phyloP scores from a whole-genome alignment of 2,113 vertebrate genomes.

The Phrynosoma platyrhinos region DNA sequence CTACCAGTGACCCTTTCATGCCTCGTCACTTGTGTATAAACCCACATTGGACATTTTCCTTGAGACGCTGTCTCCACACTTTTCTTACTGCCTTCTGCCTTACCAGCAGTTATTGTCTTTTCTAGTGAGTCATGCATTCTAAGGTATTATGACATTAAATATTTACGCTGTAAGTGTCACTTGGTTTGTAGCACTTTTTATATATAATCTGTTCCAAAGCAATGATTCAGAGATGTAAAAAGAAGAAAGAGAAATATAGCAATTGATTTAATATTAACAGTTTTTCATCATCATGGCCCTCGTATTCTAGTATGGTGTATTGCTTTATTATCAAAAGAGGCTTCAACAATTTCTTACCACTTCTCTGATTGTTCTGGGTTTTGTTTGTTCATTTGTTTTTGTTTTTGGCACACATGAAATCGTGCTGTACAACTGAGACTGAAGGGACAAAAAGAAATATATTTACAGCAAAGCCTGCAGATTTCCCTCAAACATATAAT shows the following conservation, averaged over 20 bases:
- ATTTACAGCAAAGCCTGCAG: background rate
- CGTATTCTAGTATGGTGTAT: background rate
- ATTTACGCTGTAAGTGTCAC: constrained; percentile 20
- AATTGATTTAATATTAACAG: constrained; percentile 39
- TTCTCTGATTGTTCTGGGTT: background rate
- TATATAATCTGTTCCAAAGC: background rate
- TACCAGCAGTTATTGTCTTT: no score
- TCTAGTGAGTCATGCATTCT: background rate
- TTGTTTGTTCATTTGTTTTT: background rate
- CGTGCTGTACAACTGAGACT: background rate
- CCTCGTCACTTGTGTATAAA: no score
- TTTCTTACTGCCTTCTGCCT: no score
- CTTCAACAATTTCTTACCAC: background rate
- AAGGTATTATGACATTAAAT: constrained; percentile 33
- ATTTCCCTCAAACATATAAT: background rate
- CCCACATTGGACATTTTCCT: no score
- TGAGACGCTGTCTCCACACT: no score
- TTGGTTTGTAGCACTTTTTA: constrained; percentile 12
- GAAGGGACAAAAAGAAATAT: constrained; percentile 16
- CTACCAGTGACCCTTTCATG: no score
- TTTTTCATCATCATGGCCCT: constrained; percentile 28
- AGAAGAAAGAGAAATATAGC: constrained; percentile 40
- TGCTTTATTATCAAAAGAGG: background rate
- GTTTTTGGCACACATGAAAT: rapidly evolving
- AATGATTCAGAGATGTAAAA: constrained; percentile 34